Base-by-base conservation (phyloP, 2,797 vertebrate genomes). In the Neomorphus geoffroyi region DNA sequence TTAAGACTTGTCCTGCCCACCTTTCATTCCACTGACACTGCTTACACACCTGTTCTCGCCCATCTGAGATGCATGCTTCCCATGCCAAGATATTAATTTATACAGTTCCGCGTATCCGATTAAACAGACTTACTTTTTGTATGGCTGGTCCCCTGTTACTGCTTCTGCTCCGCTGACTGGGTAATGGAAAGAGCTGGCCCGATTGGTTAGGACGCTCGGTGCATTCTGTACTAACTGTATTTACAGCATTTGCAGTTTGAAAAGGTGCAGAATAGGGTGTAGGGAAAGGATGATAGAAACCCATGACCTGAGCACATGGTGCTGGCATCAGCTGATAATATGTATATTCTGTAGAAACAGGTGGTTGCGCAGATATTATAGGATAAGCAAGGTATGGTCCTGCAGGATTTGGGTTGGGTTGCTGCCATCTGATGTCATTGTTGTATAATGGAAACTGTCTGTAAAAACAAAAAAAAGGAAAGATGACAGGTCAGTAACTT, bases 321-420 rank as follows among this genome's bases (percentile, higher is more conserved):
- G 99, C 98, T 58, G 99, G 99, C 99, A 99, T 99, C 90, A 99
- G 97, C 97, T 99, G 99, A 86, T 99, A 99, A 85, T 99, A 99
- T 1, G 99, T 96, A 41, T 99, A 99, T 90, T 99, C 99, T 19
- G 98, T 98, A 94, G 99, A 99, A 90, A 99, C 98, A 32, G 99
- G 98, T 21, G 99, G 99, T 93, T 99, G 99, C 5, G 99, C 98
- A 70, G 99, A 98, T 97, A 99, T 96, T 97, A 99, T 98, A 65
- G 99, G 99, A 97, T 99, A 99, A 77, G 99, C 99, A 96, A 99
- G 98, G 97, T 99, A 99, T 0, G 99, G 99, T 83, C 99, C 99
- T 62, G 98, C 94, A 35, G 99, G 98, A 93, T 96, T 98, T 73
- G 99, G 98, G 97, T 97, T 99, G 30, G 99, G 98, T 96, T 99